Percentiles rank a stretch among this genome's conserved stretches.
Evolutionary conservation across 1,140 invertebrate species (phyloP).

Genomic region (Cyclina sinensis): DNA sequence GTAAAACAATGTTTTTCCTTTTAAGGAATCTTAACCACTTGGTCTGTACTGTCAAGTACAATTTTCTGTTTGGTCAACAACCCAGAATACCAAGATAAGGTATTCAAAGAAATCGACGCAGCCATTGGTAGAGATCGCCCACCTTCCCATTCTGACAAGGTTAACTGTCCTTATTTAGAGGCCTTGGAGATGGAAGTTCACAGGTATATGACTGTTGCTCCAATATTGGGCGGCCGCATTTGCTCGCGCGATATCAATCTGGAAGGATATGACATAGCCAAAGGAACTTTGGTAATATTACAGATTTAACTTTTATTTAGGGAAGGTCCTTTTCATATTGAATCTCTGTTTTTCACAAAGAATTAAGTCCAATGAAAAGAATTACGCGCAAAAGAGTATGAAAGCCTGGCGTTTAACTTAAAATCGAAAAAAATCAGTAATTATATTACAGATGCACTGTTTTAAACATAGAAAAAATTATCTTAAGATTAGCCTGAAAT

Average conservation of each 20-base stretch:
- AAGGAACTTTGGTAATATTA: not conserved
- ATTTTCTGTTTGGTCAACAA: not conserved
- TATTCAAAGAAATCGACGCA: not conserved
- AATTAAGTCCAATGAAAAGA: too few relatives aligned
- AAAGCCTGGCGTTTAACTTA: too few relatives aligned
- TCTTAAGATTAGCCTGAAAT: too few relatives aligned
- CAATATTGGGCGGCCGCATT: not conserved
- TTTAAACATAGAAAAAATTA: too few relatives aligned
- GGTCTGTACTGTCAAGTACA: not conserved
- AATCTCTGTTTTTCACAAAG: too few relatives aligned
- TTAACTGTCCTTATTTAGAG: not conserved
- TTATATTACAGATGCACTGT: too few relatives aligned
- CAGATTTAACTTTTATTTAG: too few relatives aligned
- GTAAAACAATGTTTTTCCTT: not conserved
- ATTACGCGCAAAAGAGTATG: too few relatives aligned
- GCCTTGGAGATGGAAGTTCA: not conserved
- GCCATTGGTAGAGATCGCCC: not conserved
- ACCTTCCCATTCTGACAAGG: not conserved
- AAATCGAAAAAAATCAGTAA: too few relatives aligned
- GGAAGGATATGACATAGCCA: not conserved
- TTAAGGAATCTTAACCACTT: constrained; percentile 15
- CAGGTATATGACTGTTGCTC: not conserved
- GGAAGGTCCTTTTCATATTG: too few relatives aligned
- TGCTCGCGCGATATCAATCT: not conserved
- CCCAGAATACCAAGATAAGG: constrained; percentile 21